Base-by-base conservation (phyloP, 2,888 invertebrate species). In the Troglohyphantes excavatus region DNA sequence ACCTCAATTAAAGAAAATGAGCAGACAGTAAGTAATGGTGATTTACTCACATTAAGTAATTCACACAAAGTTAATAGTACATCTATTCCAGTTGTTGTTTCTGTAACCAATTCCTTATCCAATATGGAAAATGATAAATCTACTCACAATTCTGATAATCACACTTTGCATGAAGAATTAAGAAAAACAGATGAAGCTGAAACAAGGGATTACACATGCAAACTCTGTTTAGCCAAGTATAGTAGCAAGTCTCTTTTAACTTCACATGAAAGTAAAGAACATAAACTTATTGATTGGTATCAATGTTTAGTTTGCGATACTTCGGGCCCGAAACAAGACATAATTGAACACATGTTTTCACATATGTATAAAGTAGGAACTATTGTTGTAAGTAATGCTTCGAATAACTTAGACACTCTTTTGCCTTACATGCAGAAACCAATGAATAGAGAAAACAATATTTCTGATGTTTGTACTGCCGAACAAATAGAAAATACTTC, bases 331-430 rank as follows among this genome's bases (percentile, higher is more conserved):
- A 82, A 83, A 33, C 65, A 65, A 33, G 81, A 83, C 23, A 78
- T 90, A 72, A n/a, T 39, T 7, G 78, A 87, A 7, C 90, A 90
- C 27, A 90, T 90, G 90, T 72, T 90, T 43, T 46, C 68, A 13
- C 90, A 90, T 46, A 90, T 87, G 90, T 78, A 53, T 33, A 86
- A 87, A 87, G 72, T 86, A 23, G 90, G 90, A 7, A 72, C 78
- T 39, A 83, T 90, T 87, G 83, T 90, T 46, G 39, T 85, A 5
- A 73, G 27, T 68, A 70, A 33, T 26, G 46, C 78, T 61, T 23
- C n/a, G 3, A 65, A n/a, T 63, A 65, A 46, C 65, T 63, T 70
- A 46, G 83, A 84, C 23, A 2, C 19, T 27, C 11, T 90, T 65
- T 19, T 78, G n/a, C 70, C 89, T 39, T 70, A 33, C 46, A 29